Evolutionary conservation across 1,140 invertebrate genomes (phyloP).

Genomic region (Rhagoletis zephyria): DNA sequence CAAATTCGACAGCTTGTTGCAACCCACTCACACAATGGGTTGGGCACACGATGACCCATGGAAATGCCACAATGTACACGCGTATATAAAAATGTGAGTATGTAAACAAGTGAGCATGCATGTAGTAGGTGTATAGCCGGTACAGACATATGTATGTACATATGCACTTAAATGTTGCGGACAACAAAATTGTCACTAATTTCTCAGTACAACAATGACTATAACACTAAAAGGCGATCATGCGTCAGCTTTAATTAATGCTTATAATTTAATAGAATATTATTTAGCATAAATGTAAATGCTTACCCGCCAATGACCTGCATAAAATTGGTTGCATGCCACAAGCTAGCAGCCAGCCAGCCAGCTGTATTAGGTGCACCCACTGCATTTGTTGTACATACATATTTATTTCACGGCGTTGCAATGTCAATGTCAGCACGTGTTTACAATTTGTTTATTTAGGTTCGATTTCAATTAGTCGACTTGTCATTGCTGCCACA

Average conservation of each 20-base stretch:
- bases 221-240: no score
- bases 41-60: conserved; percentile 29
- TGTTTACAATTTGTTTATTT: conserved; percentile 35
- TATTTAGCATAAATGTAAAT: neutral
- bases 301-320: neutral
- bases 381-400: neutral
- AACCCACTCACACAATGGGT: conserved; percentile 23
- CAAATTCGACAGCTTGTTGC: conserved; percentile 3
- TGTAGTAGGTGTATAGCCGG: neutral
- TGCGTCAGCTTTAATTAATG: no score
- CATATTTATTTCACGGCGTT: neutral
- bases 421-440: conserved; percentile 51
- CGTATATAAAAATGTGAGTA: neutral
- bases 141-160: neutral
- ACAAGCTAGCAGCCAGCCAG: neutral
- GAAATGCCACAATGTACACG: no score
- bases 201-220: no score
- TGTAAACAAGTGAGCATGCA: neutral
- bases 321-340: neutral
- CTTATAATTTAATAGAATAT: neutral
- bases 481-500: conserved; percentile 3
- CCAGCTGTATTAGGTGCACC: neutral
- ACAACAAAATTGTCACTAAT: neutral
- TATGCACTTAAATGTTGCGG: neutral
- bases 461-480: conserved; percentile 49